These are phyloP conservation scores for Glyphotaelius pellucidus DNA, from an alignment of 2,888 invertebrate genomes.

Conservation along the genomic window DNA sequence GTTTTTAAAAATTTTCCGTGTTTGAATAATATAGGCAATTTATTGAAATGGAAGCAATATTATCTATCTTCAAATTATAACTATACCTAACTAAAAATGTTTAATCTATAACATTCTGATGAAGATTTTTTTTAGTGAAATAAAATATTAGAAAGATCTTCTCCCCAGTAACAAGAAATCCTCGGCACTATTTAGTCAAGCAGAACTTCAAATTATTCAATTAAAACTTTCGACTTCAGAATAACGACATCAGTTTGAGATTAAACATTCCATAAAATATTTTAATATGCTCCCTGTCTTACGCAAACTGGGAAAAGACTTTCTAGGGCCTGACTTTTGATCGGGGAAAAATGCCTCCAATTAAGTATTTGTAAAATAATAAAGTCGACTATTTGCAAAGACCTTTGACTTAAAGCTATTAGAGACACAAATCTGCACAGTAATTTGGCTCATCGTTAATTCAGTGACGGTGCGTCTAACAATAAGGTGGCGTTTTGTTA, in stretches of 20 bases:
- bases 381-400: slow-evolving; percentile 55
- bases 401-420: slow-evolving; percentile 59
- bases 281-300: slow-evolving; percentile 25
- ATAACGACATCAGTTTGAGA: slow-evolving; percentile 44
- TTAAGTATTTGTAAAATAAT: slow-evolving; percentile 53
- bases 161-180: neutral
- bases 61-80: neutral
- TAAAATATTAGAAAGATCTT: neutral
- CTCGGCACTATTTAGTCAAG: neutral
- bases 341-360: slow-evolving; percentile 30
- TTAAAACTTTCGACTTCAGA: slow-evolving; percentile 37
- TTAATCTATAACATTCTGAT: neutral
- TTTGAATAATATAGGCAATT: no score
- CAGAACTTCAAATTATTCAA: slow-evolving; percentile 37
- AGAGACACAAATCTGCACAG: slow-evolving; percentile 55
- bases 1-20: no score
- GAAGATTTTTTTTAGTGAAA: neutral
- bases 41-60: no score
- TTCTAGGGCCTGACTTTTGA: slow-evolving; percentile 12
- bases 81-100: neutral
- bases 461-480: slow-evolving; percentile 58
- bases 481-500: slow-evolving; percentile 58
- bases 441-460: slow-evolving; percentile 62
- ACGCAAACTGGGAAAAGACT: slow-evolving; percentile 23
- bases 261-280: slow-evolving; percentile 41